Evolutionary conservation across 2,888 invertebrate genomes (phyloP).

Genomic region (Myathropa florea): DNA sequence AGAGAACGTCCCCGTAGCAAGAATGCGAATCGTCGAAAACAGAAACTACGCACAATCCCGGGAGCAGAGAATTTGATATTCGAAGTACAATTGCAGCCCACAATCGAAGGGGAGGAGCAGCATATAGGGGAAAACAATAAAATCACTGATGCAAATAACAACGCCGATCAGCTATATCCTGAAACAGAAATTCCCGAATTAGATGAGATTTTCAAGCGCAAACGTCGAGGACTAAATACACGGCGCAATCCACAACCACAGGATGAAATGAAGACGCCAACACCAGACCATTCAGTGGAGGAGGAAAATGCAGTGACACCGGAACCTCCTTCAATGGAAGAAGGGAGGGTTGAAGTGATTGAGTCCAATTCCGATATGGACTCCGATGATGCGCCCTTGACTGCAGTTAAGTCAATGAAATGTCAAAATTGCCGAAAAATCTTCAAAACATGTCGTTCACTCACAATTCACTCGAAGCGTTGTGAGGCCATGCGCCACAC

Average conservation of each 20-base stretch:
- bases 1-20: conserved; percentile 38
- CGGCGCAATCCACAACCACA: conserved; percentile 13
- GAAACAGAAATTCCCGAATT: conserved; percentile 59
- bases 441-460: conserved; percentile 56
- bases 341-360: not conserved
- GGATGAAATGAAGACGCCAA: not conserved
- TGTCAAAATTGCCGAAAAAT: conserved; percentile 47
- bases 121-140: not conserved
- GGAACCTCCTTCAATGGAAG: not conserved
- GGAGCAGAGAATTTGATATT: conserved; percentile 55
- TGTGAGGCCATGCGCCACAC: conserved; percentile 4
- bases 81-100: conserved; percentile 17
- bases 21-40: conserved; percentile 56
- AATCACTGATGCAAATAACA: conserved; percentile 17
- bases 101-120: not conserved
- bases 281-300: not conserved
- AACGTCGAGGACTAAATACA: conserved; percentile 34
- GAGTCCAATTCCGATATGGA: conserved; percentile 51
- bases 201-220: conserved; percentile 62
- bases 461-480: conserved; percentile 54
- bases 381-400: conserved; percentile 54
- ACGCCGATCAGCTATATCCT: conserved; percentile 46
- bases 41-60: conserved; percentile 44
- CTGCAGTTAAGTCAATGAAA: conserved; percentile 45
- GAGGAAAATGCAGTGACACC: not conserved